phyloP scores from a whole-genome alignment of 2,113 vertebrate species.

The Myanophis thanlyinensis region DNA sequence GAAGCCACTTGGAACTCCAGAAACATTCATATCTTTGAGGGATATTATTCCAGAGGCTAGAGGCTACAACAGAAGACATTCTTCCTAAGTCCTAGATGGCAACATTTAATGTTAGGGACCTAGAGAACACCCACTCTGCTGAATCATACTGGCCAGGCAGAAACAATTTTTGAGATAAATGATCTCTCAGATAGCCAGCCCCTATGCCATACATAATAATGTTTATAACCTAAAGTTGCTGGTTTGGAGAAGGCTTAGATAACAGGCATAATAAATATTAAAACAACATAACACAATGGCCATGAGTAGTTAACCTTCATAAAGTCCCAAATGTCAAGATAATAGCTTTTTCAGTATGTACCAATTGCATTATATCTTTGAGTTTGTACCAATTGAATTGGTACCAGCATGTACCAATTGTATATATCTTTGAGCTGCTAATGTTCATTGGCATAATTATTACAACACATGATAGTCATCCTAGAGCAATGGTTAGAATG shows the following conservation, averaged over 20 bases:
- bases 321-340: neutral
- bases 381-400: no score
- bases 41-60: neutral
- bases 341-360: neutral
- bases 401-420: neutral
- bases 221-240: neutral
- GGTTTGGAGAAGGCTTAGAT: neutral
- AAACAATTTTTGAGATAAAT: neutral
- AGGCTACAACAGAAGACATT: neutral
- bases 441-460: neutral
- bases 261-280: neutral
- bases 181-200: neutral
- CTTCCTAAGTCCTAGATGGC: neutral
- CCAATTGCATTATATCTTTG: no score
- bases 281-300: neutral
- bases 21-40: neutral
- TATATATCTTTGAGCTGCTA: neutral
- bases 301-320: neutral
- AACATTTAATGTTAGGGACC: neutral
- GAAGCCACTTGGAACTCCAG: neutral
- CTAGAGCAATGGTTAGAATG: no score
- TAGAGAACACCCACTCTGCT: neutral
- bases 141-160: neutral
- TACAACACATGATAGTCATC: neutral
- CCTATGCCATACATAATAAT: neutral